Conservation (phyloP, 2,888 invertebrate genomes). For the Melitaea athalia region DNA sequence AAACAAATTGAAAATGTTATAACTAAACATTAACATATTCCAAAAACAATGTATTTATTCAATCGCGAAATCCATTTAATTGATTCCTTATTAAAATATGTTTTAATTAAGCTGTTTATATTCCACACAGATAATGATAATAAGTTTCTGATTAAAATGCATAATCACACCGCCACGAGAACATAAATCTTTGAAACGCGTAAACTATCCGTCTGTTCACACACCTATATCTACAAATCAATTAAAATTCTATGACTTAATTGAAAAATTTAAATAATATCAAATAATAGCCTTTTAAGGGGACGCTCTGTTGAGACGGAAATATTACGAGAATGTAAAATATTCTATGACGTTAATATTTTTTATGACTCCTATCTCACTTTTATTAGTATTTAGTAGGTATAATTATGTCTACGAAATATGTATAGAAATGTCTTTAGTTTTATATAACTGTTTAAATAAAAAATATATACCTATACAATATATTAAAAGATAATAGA, state of each 20-base stretch:
- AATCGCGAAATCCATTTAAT: neutral
- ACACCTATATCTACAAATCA: conserved; percentile 46
- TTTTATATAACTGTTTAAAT: neutral
- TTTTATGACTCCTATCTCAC: conserved; percentile 6
- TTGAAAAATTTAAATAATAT: conserved; percentile 62
- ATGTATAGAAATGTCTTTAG: too few relatives aligned
- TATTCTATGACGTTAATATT: conserved; percentile 3
- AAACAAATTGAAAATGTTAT: too few relatives aligned
- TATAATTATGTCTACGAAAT: neutral
- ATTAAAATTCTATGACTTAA: conserved; percentile 59
- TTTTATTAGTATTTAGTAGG: neutral
- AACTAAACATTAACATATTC: neutral
- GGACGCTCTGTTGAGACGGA: conserved; percentile 18
- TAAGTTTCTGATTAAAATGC: conserved; percentile 34
- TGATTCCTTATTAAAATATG: neutral
- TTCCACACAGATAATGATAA: conserved; percentile 4
- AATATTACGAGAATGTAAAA: neutral
- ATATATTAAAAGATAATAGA: neutral
- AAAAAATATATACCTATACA: too few relatives aligned
- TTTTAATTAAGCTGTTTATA: neutral
- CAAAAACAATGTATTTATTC: neutral
- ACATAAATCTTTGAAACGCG: conserved; percentile 30
- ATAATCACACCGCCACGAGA: conserved; percentile 20
- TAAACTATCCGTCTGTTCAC: conserved; percentile 41
- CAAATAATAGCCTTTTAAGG: conserved; percentile 40